phyloP scores from a whole-genome alignment of 2,113 vertebrate species.

The Syrrhaptes paradoxus region DNA sequence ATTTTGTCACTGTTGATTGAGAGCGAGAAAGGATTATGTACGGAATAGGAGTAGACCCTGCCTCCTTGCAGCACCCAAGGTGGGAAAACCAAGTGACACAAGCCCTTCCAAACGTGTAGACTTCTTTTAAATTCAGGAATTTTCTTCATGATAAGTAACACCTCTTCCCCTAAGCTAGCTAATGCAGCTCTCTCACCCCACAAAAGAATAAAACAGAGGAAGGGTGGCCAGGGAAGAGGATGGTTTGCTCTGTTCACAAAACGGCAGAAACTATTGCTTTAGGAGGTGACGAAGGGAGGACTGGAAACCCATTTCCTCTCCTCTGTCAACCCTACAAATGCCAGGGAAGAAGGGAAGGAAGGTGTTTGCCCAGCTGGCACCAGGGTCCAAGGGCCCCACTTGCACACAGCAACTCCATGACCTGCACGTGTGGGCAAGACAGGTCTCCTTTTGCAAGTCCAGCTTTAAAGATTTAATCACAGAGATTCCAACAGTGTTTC shows the following conservation, averaged over 20 bases:
- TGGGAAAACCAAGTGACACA: rapidly evolving
- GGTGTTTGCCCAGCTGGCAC: rapidly evolving
- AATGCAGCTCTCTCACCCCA: neutral
- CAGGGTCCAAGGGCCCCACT: neutral
- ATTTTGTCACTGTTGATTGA: neutral
- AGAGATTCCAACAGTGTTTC: neutral
- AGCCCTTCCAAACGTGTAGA: rapidly evolving
- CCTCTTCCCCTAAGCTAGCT: neutral
- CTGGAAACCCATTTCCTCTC: neutral
- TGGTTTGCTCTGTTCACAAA: neutral
- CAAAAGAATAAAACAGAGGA: neutral
- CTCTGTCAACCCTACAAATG: neutral
- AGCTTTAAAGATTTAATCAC: neutral
- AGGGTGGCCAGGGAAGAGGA: too few species aligned
- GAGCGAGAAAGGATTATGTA: neutral
- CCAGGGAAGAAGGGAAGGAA: neutral
- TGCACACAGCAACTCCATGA: rapidly evolving
- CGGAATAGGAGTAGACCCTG: neutral
- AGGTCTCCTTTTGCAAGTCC: neutral
- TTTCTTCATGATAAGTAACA: neutral
- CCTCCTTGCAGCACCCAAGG: neutral
- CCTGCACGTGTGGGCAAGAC: rapidly evolving
- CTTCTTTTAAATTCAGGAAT: neutral
- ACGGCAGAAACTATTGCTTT: rapidly evolving
- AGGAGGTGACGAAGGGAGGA: neutral